Conservation (phyloP, 2,113 vertebrate species). For the Ivindomyrus marchei region DNA sequence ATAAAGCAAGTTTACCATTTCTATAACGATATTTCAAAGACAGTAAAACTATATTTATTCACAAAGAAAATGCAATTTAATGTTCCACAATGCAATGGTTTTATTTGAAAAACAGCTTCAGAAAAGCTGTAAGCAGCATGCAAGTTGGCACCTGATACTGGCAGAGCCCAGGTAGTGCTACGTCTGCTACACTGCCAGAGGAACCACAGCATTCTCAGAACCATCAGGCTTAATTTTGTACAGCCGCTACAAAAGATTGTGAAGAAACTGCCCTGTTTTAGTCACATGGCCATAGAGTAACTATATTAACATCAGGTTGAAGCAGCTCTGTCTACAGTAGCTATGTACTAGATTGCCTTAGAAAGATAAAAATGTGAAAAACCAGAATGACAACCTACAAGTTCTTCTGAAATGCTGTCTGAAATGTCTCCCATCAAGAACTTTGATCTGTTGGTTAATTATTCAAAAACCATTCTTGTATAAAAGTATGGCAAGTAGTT, state of each 20-base stretch:
- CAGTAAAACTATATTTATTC: background rate
- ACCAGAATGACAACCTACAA: background rate
- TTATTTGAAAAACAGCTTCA: background rate
- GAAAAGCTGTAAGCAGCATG: background rate
- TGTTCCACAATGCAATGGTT: background rate
- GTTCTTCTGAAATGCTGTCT: background rate
- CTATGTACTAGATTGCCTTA: background rate
- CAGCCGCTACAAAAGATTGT: background rate
- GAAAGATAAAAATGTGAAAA: background rate
- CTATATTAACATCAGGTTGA: background rate
- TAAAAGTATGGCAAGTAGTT: background rate
- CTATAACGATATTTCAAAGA: background rate
- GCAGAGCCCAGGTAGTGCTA: background rate
- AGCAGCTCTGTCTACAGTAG: background rate
- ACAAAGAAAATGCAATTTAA: background rate
- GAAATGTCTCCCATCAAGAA: background rate
- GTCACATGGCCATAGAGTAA: background rate
- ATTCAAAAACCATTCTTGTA: background rate
- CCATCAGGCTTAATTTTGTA: background rate
- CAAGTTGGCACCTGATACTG: background rate
- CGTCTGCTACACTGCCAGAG: background rate
- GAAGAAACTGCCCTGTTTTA: background rate
- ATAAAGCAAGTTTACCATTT: background rate
- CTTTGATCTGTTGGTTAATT: background rate
- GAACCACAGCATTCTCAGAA: background rate